Evolutionary conservation across 2,888 invertebrate species (phyloP).

Genomic region (Platycheirus rosarum): DNA sequence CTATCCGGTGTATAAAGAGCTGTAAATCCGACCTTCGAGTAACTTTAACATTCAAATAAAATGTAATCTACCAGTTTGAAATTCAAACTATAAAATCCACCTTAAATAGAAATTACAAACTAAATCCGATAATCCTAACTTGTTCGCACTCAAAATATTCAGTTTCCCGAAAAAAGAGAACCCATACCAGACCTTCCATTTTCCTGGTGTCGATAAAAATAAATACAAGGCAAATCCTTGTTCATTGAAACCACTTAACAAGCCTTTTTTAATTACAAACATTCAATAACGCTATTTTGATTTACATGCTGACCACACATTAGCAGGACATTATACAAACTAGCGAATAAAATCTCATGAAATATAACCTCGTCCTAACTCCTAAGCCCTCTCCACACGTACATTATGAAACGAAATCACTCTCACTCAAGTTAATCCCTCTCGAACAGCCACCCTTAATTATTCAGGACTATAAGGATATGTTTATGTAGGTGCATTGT

Average conservation of each 20-base stretch:
- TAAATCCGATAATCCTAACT: background rate
- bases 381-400: background rate
- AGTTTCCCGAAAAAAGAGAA: background rate
- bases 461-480: no score
- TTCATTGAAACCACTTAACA: no score
- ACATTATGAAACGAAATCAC: no score
- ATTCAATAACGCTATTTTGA: constrained; percentile 8
- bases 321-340: constrained; percentile 25
- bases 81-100: no score
- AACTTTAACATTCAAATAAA: background rate
- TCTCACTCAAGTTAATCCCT: constrained; percentile 18
- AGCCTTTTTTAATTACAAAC: constrained; percentile 36
- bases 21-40: no score
- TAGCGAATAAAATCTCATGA: constrained; percentile 1
- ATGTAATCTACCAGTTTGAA: constrained; percentile 9
- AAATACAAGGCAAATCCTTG: constrained; percentile 35
- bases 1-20: no score
- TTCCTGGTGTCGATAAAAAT: background rate
- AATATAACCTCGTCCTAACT: background rate
- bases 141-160: constrained; percentile 18
- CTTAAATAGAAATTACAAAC: no score
- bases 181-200: background rate
- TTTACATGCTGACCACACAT: constrained; percentile 24
- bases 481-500: no score
- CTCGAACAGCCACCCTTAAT: no score